Conservation (phyloP, 2,113 vertebrate species). For the Coracopsis vasa region DNA sequence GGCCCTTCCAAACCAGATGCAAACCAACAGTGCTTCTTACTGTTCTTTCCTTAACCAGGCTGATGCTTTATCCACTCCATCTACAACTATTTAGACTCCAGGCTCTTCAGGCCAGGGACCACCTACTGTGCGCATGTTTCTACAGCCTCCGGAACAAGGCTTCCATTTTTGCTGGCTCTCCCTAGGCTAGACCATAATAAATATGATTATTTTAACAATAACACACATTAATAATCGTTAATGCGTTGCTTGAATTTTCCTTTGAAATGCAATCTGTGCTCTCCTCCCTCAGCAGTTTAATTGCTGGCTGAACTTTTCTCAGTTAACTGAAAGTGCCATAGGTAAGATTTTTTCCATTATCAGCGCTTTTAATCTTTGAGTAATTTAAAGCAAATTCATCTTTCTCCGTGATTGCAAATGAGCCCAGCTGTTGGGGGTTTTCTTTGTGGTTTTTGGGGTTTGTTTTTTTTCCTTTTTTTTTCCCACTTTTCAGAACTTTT, state of each 20-base stretch:
- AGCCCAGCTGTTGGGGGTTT: slow-evolving; percentile 17
- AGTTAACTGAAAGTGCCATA: slow-evolving; percentile 55
- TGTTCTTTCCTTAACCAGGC: neutral
- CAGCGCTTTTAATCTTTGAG: slow-evolving; percentile 46
- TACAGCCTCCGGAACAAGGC: slow-evolving; percentile 21
- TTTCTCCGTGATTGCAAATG: slow-evolving; percentile 14
- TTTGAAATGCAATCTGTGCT: slow-evolving; percentile 50
- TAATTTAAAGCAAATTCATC: slow-evolving; percentile 51
- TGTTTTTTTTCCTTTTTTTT: neutral
- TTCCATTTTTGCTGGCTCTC: slow-evolving; percentile 45
- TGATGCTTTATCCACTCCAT: slow-evolving; percentile 19
- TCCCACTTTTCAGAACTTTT: neutral
- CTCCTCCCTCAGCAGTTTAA: slow-evolving; percentile 40
- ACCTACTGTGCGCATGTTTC: slow-evolving; percentile 26
- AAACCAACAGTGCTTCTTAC: neutral
- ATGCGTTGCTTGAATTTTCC: slow-evolving; percentile 23
- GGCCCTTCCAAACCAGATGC: neutral
- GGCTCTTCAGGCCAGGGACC: slow-evolving; percentile 31
- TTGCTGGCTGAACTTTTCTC: slow-evolving; percentile 52
- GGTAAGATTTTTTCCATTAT: slow-evolving; percentile 54
- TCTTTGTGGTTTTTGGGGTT: neutral
- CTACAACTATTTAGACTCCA: slow-evolving; percentile 18
- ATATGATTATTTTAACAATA: slow-evolving; percentile 64
- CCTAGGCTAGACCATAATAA: slow-evolving; percentile 56
- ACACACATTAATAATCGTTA: slow-evolving; percentile 63